A percentile compares a stretch with the other conserved stretches of the same genome.
phyloP scores from a whole-genome alignment of 2,113 vertebrate species.

The Cololabis saira region DNA sequence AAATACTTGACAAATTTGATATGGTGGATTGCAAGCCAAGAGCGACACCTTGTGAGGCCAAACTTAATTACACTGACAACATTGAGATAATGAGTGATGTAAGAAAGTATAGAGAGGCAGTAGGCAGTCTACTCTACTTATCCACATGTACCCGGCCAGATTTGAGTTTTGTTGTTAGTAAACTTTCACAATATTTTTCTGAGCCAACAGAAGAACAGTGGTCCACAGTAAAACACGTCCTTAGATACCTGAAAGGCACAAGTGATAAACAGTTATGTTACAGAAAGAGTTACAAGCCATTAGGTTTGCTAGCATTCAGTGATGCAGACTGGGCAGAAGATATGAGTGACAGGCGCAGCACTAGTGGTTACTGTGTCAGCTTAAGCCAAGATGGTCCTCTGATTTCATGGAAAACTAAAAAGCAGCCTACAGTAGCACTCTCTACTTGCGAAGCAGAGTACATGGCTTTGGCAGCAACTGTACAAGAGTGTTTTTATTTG shows the following conservation, averaged over 20 bases:
- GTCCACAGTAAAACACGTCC: background rate
- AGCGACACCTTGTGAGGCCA: constrained; percentile 21
- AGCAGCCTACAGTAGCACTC: too few species aligned
- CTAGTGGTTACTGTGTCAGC: background rate
- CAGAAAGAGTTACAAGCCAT: background rate
- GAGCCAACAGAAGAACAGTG: constrained; percentile 2
- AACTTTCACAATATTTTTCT: constrained; percentile 3
- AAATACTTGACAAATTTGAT: constrained; percentile 7
- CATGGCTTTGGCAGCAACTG: background rate
- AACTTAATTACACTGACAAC: constrained; percentile 7
- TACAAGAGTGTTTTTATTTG: background rate
- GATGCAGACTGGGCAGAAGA: constrained; percentile 2
- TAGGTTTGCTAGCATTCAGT: background rate
- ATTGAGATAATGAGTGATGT: background rate
- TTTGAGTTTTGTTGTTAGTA: constrained; percentile 28
- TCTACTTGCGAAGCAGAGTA: constrained; percentile 24
- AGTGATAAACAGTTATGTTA: background rate
- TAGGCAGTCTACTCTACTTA: constrained; percentile 17
- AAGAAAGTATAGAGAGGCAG: constrained; percentile 19
- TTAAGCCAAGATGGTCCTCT: background rate
- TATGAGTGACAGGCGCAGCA: background rate
- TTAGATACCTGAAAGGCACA: background rate
- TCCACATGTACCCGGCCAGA: constrained; percentile 27
- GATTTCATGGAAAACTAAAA: background rate
- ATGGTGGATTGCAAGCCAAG: constrained; percentile 25